Evolutionary conservation across 1,140 invertebrate genomes (phyloP).

Genomic region (Wiebesia pumilae): DNA sequence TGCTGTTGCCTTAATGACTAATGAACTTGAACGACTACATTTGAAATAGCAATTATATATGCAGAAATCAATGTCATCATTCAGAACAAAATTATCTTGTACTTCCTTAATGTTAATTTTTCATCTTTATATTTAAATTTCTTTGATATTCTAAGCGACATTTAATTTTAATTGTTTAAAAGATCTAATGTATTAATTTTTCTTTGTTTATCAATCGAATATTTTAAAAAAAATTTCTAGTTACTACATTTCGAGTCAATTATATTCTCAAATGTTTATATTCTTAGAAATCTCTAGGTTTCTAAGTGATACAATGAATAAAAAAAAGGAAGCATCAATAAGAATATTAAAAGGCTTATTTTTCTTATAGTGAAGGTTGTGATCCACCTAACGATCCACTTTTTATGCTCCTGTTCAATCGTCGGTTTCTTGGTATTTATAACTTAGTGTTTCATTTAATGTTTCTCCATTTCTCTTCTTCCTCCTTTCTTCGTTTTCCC

Average conservation of each 20-base stretch:
- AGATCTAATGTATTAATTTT: background rate
- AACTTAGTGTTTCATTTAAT: background rate
- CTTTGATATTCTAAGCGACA: background rate
- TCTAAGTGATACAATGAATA: background rate
- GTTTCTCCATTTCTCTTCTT: background rate
- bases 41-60: background rate
- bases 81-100: background rate
- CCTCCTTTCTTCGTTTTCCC: background rate
- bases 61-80: background rate
- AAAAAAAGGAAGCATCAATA: background rate
- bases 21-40: slow-evolving; percentile 5
- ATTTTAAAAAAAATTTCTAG: no score
- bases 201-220: no score
- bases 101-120: background rate
- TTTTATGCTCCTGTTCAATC: slow-evolving; percentile 13
- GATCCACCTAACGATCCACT: no score
- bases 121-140: background rate
- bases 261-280: no score
- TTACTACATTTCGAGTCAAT: no score
- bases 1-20: background rate
- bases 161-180: background rate
- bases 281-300: no score
- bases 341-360: background rate
- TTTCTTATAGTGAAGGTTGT: slow-evolving; percentile 28
- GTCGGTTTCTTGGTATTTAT: background rate